A percentile compares a stretch with the other conserved stretches of the same genome.
Conservation (phyloP, 2,113 vertebrate species). For the Chamaetylas fuelleborni region DNA sequence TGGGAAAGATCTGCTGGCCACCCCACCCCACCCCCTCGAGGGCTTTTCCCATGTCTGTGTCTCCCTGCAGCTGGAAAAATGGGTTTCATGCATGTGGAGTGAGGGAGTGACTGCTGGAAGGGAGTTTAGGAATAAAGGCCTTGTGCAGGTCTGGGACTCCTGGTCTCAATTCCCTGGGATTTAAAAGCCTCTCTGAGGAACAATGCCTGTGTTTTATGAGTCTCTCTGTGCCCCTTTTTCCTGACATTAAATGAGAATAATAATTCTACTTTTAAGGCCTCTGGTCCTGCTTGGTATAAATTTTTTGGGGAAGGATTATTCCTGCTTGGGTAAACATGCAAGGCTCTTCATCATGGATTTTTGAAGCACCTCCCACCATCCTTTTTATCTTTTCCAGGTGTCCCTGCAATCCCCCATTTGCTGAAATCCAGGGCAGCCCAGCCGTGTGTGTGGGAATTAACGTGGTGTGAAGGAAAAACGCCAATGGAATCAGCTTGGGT, state of each 20-base stretch:
- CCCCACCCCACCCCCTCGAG: neutral
- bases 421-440: neutral
- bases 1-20: neutral
- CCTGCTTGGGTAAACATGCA: accelerated
- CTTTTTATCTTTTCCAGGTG: neutral
- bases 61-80: neutral
- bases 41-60: accelerated
- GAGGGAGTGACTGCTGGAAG: neutral
- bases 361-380: neutral
- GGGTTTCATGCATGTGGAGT: neutral
- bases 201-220: neutral
- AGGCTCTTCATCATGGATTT: neutral
- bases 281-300: neutral
- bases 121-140: neutral
- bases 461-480: neutral
- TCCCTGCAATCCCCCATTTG: neutral
- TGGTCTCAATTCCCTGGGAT: neutral
- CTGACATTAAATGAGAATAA: neutral
- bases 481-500: neutral
- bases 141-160: neutral
- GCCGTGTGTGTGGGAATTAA: neutral
- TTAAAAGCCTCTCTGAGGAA: neutral
- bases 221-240: neutral
- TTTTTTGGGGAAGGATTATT: neutral
- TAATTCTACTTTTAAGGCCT: neutral